Evolutionary conservation across 2,113 vertebrate species (phyloP), one percentile per base, ranked within the genome.

Genomic region (Myotis davidii): DNA sequence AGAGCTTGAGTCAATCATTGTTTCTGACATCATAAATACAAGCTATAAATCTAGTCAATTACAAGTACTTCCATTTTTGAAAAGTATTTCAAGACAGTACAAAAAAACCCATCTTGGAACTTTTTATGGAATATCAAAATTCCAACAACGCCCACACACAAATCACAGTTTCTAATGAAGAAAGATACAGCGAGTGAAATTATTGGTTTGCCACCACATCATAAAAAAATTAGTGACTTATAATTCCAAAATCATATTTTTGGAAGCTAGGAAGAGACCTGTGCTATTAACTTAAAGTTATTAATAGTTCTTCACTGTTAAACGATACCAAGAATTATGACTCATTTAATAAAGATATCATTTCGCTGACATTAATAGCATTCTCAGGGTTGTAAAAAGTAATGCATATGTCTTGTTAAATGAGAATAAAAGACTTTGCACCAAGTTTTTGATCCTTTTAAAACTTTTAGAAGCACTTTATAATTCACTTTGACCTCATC

Each of bases 221-320:
- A 5, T 67, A 45, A 64, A 88, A 89, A n/a, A 87, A 45, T 61
- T 1, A 39, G 56, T 45, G 23, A 85, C 25, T 92, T 74, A 6
- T 52, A 77, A 67, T 70, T 94, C 77, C 77, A 87, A 72, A 65
- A 59, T 90, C 29, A 59, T 14, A 32, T 81, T 59, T 85, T 79
- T 48, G 76, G 56, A 87, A 92, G 67, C 34, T 81, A 90, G 39
- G 85, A 84, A 76, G 23, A 93, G 85, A 94, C 12, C 48, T 81
- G 23, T 88, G n/a, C 54, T 94, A 69, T 94, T 85, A 96, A 74
- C 59, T 54, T 82, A 27, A 92, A 54, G 23, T 83, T 97, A 93
- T 79, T 94, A 90, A 96, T 92, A 92, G 78, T 64, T 74, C 84
- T 81, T 72, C 39, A 25, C 73, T 74, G 54, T 82, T 92, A 88